Percentiles rank a stretch among this genome's conserved stretches.
These are phyloP conservation scores for Lepidonotus clava DNA, from an alignment of 2,888 invertebrate genomes.

Conservation along the genomic window DNA sequence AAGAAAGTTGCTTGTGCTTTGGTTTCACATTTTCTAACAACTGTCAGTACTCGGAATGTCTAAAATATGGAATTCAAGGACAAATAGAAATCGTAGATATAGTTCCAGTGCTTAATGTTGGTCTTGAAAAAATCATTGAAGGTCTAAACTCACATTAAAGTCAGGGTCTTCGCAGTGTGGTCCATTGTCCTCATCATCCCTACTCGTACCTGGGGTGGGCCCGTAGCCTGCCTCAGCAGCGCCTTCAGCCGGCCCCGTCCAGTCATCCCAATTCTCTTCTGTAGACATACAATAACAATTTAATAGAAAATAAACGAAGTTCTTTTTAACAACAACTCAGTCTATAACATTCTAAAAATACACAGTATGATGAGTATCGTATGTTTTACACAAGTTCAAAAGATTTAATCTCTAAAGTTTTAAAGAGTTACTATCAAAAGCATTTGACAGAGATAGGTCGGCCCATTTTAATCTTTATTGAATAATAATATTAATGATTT, in stretches of 20 bases:
- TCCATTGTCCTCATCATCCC: conserved; percentile 60
- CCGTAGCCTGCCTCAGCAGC: conserved; percentile 42
- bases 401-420: background rate
- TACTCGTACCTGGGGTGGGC: background rate
- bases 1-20: too few relatives aligned
- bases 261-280: conserved; percentile 87
- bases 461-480: too few relatives aligned
- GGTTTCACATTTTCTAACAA: too few relatives aligned
- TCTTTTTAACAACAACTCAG: background rate
- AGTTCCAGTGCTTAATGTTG: too few relatives aligned
- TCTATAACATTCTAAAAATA: background rate
- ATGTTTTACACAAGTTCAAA: background rate
- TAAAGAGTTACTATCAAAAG: too few relatives aligned
- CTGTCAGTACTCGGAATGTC: too few relatives aligned
- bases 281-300: background rate
- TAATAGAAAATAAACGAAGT: too few relatives aligned
- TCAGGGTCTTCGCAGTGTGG: conserved; percentile 84
- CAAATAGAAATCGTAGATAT: too few relatives aligned
- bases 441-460: too few relatives aligned
- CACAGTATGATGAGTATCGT: background rate
- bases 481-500: too few relatives aligned
- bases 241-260: conserved; percentile 81
- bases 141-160: conserved; percentile 87
- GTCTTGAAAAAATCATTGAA: too few relatives aligned
- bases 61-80: too few relatives aligned